phyloP scores from a whole-genome alignment of 2,888 invertebrate species.

The Lysandra coridon region DNA sequence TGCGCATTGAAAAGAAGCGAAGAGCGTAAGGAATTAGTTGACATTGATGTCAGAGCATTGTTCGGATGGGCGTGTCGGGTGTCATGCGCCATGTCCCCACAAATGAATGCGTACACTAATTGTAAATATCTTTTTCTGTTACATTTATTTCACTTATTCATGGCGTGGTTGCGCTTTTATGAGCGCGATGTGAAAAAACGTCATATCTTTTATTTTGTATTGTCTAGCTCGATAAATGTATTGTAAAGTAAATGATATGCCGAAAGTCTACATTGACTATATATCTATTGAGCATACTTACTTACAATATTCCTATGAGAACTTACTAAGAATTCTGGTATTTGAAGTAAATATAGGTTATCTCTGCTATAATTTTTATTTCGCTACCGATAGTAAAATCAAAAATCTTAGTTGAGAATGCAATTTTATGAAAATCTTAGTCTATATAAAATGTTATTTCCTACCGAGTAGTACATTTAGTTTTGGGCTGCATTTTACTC shows the following conservation, averaged over 20 bases:
- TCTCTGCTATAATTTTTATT: not conserved
- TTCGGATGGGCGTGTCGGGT: conserved; percentile 51
- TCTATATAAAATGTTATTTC: not conserved
- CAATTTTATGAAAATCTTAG: not conserved
- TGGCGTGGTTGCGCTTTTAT: conserved; percentile 30
- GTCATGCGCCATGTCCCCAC: conserved; percentile 45
- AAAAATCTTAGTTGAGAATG: not conserved
- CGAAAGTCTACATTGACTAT: not conserved
- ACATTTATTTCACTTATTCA: conserved; percentile 31
- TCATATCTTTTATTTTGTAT: not conserved
- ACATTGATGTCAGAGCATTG: conserved; percentile 67
- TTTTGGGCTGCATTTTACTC: not conserved
- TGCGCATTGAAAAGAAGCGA: conserved; percentile 60
- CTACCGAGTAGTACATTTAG: too few species aligned
- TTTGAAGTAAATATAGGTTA: not conserved
- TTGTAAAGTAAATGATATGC: not conserved
- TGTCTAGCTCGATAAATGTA: not conserved
- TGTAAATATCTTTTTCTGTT: conserved; percentile 34
- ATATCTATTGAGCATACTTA: not conserved
- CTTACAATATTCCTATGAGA: not conserved
- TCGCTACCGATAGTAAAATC: not conserved
- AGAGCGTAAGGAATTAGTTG: conserved; percentile 76
- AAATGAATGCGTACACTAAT: conserved; percentile 39
- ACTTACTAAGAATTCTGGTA: not conserved
- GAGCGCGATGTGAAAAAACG: conserved; percentile 17